Conservation (phyloP, 2,888 invertebrate genomes). For the Polietes domitor region DNA sequence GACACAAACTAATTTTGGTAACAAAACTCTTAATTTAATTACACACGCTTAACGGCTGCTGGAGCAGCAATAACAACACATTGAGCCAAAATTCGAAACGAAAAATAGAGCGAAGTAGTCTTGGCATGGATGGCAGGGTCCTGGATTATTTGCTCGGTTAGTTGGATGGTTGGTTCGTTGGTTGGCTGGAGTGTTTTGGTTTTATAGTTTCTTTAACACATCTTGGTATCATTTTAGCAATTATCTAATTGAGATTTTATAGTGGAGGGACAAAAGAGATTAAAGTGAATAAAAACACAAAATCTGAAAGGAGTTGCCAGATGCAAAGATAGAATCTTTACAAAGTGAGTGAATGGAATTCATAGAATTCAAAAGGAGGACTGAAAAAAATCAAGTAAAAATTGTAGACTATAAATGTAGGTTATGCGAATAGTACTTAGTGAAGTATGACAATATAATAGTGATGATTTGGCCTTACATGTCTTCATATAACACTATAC, state of each 20-base stretch:
- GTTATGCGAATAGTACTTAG: too few species aligned
- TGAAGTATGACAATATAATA: too few species aligned
- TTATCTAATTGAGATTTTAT: constrained; percentile 62
- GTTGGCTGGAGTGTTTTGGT: constrained; percentile 26
- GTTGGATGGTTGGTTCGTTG: background rate
- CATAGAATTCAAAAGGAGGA: too few species aligned
- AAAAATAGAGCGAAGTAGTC: background rate
- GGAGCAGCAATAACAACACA: background rate
- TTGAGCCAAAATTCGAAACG: background rate
- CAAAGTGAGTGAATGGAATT: too few species aligned
- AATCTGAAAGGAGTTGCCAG: background rate
- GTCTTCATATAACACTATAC: too few species aligned
- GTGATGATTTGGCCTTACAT: too few species aligned
- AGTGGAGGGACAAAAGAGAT: constrained; percentile 22
- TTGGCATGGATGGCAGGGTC: background rate
- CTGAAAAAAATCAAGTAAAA: too few species aligned
- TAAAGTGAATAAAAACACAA: background rate
- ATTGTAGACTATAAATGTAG: too few species aligned
- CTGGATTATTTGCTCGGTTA: background rate
- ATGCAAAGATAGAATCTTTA: background rate
- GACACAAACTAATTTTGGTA: constrained; percentile 36
- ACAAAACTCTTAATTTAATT: constrained; percentile 43
- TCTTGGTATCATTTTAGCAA: constrained; percentile 53
- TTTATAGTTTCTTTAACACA: constrained; percentile 50
- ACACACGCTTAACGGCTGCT: background rate